A percentile compares a stretch with the other conserved stretches of the same genome.
phyloP scores from a whole-genome alignment of 2,888 invertebrate genomes.

The Drosophila macrospina region DNA sequence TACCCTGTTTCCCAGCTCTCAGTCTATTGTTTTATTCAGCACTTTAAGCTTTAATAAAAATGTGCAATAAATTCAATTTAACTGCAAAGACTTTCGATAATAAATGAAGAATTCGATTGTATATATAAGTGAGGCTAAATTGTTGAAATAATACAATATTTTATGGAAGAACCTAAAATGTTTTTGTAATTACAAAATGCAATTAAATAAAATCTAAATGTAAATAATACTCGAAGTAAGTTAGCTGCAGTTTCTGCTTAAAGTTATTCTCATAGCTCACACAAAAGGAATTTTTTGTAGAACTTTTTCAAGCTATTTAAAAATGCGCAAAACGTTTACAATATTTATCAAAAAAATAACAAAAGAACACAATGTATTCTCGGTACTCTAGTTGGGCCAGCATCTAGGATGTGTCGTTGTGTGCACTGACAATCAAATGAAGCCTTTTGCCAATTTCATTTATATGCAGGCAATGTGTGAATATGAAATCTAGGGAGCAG shows the following conservation, averaged over 20 bases:
- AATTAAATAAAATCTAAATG: too few relatives aligned
- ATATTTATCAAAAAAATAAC: constrained; percentile 12
- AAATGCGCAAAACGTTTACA: constrained; percentile 14
- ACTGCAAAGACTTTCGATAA: neutral
- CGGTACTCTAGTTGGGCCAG: neutral
- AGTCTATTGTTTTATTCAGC: neutral
- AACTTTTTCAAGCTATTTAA: neutral
- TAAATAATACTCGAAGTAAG: neutral
- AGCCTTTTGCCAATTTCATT: constrained; percentile 63
- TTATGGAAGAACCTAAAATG: neutral
- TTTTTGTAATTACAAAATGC: too few relatives aligned
- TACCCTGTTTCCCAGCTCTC: constrained; percentile 9
- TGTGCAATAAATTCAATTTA: neutral
- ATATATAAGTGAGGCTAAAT: neutral
- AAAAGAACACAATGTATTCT: constrained; percentile 9
- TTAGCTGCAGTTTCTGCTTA: neutral
- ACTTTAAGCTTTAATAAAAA: constrained; percentile 6
- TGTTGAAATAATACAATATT: neutral
- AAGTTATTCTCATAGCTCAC: neutral
- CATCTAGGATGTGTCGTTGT: constrained; percentile 26
- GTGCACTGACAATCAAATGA: constrained; percentile 71
- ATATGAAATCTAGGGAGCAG: constrained; percentile 49
- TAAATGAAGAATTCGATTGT: neutral
- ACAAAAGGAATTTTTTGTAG: neutral
- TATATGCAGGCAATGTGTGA: constrained; percentile 63